These are phyloP conservation scores for Hirtodrosophila alboralis DNA, from an alignment of 2,888 invertebrate species.

Conservation along the genomic window DNA sequence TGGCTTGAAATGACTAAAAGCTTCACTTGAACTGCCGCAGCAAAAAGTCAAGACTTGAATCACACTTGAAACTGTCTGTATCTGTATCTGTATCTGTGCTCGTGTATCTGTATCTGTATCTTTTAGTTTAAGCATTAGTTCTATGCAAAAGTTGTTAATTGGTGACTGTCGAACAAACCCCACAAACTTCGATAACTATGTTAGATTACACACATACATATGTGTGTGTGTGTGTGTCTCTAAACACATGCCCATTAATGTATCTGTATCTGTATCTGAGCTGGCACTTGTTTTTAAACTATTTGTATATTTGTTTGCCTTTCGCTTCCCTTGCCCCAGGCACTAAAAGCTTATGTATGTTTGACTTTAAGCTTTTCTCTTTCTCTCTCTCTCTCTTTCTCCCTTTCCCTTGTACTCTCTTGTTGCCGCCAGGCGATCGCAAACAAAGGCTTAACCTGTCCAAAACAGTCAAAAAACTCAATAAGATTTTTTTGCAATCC, in stretches of 20 bases:
- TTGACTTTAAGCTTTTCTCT: slow-evolving; percentile 4
- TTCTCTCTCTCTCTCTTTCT: neutral
- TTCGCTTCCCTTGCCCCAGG: slow-evolving; percentile 32
- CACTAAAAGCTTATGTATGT: slow-evolving; percentile 1
- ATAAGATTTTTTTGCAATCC: no score
- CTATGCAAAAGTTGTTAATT: slow-evolving; percentile 32
- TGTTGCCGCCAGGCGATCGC: neutral
- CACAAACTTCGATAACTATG: slow-evolving; percentile 5
- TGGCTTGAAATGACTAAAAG: slow-evolving; percentile 23
- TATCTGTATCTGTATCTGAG: slow-evolving; percentile 5
- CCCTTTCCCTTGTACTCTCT: neutral
- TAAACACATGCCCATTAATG: neutral
- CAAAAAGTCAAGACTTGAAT: slow-evolving; percentile 36
- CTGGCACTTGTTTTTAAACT: neutral
- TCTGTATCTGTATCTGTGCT: slow-evolving; percentile 4
- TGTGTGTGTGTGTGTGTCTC: neutral
- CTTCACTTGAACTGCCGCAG: slow-evolving; percentile 47
- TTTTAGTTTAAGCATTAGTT: slow-evolving; percentile 12
- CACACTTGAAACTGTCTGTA: slow-evolving; percentile 20
- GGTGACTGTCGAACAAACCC: neutral
- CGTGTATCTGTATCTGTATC: slow-evolving; percentile 2
- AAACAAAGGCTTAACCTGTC: slow-evolving; percentile 38
- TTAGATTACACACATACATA: slow-evolving; percentile 2
- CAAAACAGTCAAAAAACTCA: no score
- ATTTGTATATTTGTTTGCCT: slow-evolving; percentile 4